phyloP scores from a whole-genome alignment of 2,797 vertebrate species.

The Gadopsis bispinosus region DNA sequence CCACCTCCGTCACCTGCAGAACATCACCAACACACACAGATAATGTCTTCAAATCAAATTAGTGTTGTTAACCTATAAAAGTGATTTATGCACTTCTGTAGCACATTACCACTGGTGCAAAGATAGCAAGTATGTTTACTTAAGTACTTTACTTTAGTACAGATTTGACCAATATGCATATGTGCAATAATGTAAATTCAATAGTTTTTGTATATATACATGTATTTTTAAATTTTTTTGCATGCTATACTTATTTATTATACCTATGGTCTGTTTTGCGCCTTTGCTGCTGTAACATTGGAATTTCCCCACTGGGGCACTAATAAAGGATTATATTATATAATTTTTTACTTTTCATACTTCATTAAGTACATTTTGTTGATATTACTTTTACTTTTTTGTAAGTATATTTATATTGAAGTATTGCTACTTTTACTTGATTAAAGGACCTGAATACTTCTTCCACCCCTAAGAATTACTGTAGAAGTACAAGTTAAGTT shows the following conservation, averaged over 20 bases:
- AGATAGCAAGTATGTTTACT: background rate
- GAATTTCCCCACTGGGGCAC: too few species aligned
- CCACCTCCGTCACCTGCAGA: slow-evolving; percentile 38
- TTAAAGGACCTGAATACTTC: background rate
- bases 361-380: background rate
- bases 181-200: too few species aligned
- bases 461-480: background rate
- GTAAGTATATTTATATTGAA: background rate
- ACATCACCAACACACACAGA: slow-evolving; percentile 33
- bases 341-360: background rate
- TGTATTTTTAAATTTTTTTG: too few species aligned
- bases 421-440: background rate
- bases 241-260: too few species aligned
- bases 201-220: too few species aligned
- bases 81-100: background rate
- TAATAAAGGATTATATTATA: too few species aligned
- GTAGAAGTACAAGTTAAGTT: background rate
- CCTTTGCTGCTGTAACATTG: too few species aligned
- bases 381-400: background rate
- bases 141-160: too few species aligned
- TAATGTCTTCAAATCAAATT: background rate
- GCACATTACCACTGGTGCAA: background rate
- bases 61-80: background rate
- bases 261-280: too few species aligned
- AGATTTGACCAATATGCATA: background rate